These are phyloP conservation scores for Tapera naevia DNA, from an alignment of 2,797 vertebrate species.

Conservation along the genomic window DNA sequence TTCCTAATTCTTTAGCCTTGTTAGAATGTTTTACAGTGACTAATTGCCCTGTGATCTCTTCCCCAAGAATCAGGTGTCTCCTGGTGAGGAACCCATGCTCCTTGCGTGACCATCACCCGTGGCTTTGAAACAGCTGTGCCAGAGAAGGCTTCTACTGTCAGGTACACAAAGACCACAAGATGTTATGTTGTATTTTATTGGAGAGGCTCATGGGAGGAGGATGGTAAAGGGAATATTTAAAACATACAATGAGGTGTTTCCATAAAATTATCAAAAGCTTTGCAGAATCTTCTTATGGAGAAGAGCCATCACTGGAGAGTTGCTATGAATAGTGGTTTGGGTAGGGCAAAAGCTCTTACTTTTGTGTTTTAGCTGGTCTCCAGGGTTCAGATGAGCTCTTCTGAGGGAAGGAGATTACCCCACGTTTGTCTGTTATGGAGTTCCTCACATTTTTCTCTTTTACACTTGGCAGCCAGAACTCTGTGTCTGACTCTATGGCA, in stretches of 20 bases:
- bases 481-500: neutral
- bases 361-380: neutral
- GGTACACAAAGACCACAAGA: neutral
- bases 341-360: neutral
- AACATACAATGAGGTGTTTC: neutral
- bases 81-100: neutral
- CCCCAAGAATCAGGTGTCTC: neutral
- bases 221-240: neutral
- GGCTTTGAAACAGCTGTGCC: neutral
- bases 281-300: neutral
- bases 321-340: neutral
- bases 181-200: neutral
- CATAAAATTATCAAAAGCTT: constrained; percentile 11
- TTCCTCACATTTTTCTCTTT: constrained; percentile 38
- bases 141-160: neutral
- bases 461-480: constrained; percentile 11
- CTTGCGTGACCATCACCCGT: fast-evolving
- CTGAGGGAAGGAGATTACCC: neutral
- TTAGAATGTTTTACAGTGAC: neutral
- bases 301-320: neutral
- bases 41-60: neutral
- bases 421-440: neutral
- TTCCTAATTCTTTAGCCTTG: neutral
- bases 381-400: neutral
- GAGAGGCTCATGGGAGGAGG: neutral